phyloP scores from a whole-genome alignment of 2,888 invertebrate species.

The Andrena flavipes region DNA sequence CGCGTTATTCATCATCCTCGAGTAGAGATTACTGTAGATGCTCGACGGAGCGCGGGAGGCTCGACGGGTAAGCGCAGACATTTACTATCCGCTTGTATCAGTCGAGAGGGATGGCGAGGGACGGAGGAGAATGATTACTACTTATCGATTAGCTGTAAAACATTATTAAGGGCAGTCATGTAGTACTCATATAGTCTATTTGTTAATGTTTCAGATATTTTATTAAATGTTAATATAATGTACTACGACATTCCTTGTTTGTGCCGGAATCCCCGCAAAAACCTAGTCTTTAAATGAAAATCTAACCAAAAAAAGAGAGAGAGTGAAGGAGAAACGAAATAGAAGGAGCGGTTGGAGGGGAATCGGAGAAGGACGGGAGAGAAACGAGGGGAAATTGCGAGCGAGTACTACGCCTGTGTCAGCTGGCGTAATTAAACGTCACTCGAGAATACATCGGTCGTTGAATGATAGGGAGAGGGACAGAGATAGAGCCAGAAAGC shows the following conservation, averaged over 20 bases:
- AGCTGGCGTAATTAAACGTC: constrained; percentile 63
- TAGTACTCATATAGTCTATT: constrained; percentile 83
- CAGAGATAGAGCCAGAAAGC: background rate
- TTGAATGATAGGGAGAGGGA: constrained; percentile 56
- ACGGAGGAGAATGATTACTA: constrained; percentile 71
- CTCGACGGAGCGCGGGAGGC: background rate
- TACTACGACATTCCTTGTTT: constrained; percentile 83
- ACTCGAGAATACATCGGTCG: constrained; percentile 66
- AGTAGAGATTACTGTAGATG: background rate
- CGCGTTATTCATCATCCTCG: background rate
- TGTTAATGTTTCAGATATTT: constrained; percentile 84
- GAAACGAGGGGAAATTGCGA: constrained; percentile 12
- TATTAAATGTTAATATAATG: constrained; percentile 84
- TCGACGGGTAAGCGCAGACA: constrained; percentile 47
- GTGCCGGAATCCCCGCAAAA: constrained; percentile 73
- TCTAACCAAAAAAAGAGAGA: constrained; percentile 15
- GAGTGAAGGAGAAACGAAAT: constrained; percentile 14
- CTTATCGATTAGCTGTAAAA: constrained; percentile 78
- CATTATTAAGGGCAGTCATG: constrained; percentile 80
- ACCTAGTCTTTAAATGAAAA: constrained; percentile 71
- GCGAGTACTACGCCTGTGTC: constrained; percentile 75
- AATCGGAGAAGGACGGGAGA: too few species aligned
- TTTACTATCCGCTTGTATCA: constrained; percentile 70
- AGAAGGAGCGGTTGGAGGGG: background rate
- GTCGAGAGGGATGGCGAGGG: constrained; percentile 43